Evolutionary conservation across 2,797 vertebrate genomes (phyloP).

Genomic region (Nothura maculosa): DNA sequence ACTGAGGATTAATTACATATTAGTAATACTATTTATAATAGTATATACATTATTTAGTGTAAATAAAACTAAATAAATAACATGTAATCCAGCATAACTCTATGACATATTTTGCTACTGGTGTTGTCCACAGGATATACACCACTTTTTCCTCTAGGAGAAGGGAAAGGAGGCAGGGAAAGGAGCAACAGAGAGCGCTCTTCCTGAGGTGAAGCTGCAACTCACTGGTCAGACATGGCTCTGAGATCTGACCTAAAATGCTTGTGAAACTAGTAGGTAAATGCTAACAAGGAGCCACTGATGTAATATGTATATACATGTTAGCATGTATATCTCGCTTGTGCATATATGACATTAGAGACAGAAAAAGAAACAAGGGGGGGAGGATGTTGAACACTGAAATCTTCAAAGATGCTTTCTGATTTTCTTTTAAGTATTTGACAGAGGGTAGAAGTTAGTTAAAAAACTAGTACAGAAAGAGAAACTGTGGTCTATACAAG

Average conservation of each 20-base stretch:
- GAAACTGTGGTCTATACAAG: not conserved
- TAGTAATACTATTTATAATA: conserved; percentile 6
- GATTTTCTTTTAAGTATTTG: not conserved
- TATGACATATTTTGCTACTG: not conserved
- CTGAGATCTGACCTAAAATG: not conserved
- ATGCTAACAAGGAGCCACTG: not conserved
- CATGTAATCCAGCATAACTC: not conserved
- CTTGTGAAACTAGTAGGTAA: not conserved
- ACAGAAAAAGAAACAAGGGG: not conserved
- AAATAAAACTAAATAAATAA: conserved; percentile 26
- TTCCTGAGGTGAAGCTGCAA: not conserved
- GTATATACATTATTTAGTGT: not conserved
- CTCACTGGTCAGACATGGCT: not conserved
- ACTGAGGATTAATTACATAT: not conserved
- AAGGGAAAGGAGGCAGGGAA: not conserved
- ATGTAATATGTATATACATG: fast-evolving
- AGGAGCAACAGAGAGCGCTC: not conserved
- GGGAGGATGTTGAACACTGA: not conserved
- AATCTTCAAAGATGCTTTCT: not conserved
- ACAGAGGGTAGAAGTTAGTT: not conserved
- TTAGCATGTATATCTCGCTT: not conserved
- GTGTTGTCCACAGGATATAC: not conserved
- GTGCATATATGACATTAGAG: fast-evolving
- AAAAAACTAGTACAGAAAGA: not conserved
- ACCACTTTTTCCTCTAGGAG: not conserved